phyloP scores from a whole-genome alignment of 2,797 vertebrate species.

The Bryconaethiops microstoma region DNA sequence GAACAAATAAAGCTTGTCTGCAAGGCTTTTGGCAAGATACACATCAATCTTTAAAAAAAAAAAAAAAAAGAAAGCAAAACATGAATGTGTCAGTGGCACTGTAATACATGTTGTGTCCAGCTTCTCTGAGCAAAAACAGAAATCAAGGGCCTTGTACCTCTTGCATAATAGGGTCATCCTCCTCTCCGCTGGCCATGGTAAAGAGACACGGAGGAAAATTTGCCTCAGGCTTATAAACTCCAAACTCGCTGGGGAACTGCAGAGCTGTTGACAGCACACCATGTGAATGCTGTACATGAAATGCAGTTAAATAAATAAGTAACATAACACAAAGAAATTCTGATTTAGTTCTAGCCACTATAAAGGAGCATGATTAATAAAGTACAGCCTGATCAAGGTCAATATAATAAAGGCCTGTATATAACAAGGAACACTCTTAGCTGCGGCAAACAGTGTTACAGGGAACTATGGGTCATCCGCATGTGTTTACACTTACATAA shows the following conservation, averaged over 20 bases:
- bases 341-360: no score
- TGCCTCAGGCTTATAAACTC: conserved; percentile 10
- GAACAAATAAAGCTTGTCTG: conserved; percentile 95
- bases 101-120: neutral
- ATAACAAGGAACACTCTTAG: no score
- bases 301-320: neutral
- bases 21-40: conserved; percentile 94
- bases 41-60: conserved; percentile 86
- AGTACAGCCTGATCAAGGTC: no score
- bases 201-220: conserved; percentile 43
- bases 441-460: no score
- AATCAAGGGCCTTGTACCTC: conserved; percentile 79
- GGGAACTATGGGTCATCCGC: no score
- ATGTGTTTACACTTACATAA: no score
- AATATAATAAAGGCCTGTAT: no score
- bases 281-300: conserved; percentile 14
- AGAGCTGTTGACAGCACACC: conserved; percentile 15
- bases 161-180: conserved; percentile 97
- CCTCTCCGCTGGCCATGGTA: conserved; percentile 97
- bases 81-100: neutral
- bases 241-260: conserved; percentile 12
- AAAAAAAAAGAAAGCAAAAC: conserved; percentile 43
- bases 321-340: neutral
- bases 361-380: no score
- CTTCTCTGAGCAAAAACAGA: neutral